These are phyloP conservation scores for Rhamnusium bicolor DNA, from an alignment of 2,888 invertebrate species.

Conservation along the genomic window DNA sequence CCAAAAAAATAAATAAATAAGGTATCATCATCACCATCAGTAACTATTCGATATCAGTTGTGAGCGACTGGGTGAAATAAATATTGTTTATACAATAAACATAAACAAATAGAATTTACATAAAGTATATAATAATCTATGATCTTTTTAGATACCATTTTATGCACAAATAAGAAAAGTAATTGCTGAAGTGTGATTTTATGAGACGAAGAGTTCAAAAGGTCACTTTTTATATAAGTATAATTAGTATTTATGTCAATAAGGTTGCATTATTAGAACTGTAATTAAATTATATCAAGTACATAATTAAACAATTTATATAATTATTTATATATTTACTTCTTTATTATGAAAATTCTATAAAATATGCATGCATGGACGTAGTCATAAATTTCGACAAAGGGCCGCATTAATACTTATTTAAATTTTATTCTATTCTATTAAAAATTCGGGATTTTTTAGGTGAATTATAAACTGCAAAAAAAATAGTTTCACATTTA, in stretches of 20 bases:
- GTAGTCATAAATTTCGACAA: not conserved
- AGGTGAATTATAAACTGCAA: too few relatives aligned
- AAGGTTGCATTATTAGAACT: not conserved
- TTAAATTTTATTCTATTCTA: too few relatives aligned
- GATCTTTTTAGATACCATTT: not conserved
- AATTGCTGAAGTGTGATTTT: not conserved
- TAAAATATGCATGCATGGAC: not conserved
- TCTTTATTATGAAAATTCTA: not conserved
- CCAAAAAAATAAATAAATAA: too few relatives aligned
- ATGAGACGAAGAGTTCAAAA: not conserved
- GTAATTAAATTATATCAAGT: not conserved
- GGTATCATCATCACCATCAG: too few relatives aligned
- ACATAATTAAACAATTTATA: not conserved
- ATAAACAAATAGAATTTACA: too few relatives aligned
- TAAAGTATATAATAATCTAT: not conserved
- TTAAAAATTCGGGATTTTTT: too few relatives aligned
- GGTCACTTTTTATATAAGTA: not conserved
- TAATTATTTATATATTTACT: not conserved
- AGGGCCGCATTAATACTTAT: too few relatives aligned
- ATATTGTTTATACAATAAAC: not conserved
- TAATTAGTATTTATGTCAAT: not conserved
- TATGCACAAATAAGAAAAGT: not conserved
- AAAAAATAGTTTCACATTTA: too few relatives aligned
- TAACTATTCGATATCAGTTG: too few relatives aligned
- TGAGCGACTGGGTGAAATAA: too few relatives aligned